Conservation (phyloP, 2,113 vertebrate species). For the Scomber colias region DNA sequence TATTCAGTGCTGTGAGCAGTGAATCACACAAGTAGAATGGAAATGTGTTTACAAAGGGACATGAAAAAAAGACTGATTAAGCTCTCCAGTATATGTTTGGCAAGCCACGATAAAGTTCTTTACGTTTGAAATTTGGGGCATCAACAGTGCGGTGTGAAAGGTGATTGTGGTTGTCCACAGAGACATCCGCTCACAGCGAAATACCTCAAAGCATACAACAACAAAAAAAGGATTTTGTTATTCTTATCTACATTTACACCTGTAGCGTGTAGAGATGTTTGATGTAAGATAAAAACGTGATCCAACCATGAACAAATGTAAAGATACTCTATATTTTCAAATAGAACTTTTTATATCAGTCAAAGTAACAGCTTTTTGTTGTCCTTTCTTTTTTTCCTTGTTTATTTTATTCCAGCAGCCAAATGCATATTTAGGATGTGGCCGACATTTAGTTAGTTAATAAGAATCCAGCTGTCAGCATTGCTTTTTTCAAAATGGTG, state of each 20-base stretch:
- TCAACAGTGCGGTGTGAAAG: not conserved
- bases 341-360: too few species aligned
- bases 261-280: not conserved
- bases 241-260: conserved; percentile 35
- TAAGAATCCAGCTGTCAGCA: not conserved
- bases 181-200: conserved; percentile 1
- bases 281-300: conserved; percentile 19
- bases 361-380: not conserved
- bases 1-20: not conserved
- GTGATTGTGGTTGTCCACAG: not conserved
- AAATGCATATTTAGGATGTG: not conserved
- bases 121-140: conserved; percentile 1
- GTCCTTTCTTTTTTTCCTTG: not conserved
- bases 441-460: not conserved
- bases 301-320: not conserved
- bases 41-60: conserved; percentile 12
- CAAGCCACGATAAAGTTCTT: conserved; percentile 27
- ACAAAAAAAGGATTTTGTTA: not conserved
- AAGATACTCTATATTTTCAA: not conserved
- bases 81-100: conserved; percentile 2
- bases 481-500: not conserved
- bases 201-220: conserved; percentile 26
- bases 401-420: not conserved
- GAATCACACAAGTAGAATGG: not conserved
- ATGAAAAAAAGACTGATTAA: conserved; percentile 7